These are phyloP conservation scores for Cyprichromis sp. DNA, from an alignment of 2,113 vertebrate species.

Conservation along the genomic window DNA sequence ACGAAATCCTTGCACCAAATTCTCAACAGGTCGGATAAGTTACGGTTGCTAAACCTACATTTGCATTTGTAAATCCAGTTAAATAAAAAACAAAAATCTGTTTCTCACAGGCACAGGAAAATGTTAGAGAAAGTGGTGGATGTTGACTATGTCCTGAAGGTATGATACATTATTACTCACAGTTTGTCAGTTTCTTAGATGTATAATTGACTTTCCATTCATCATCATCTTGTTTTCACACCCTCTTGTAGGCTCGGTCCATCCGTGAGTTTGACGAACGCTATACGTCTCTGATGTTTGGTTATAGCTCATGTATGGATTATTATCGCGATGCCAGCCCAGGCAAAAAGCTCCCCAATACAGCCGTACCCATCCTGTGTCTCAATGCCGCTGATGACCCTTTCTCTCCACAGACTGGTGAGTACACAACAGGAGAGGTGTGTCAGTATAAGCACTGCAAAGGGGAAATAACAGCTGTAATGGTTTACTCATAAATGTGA, in stretches of 20 bases:
- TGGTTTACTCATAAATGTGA: background rate
- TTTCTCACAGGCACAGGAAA: conserved; percentile 65
- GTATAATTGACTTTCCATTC: background rate
- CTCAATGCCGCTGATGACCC: conserved; percentile 81
- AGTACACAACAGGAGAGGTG: background rate
- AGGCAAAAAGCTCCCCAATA: conserved; percentile 61
- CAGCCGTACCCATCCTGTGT: conserved; percentile 73
- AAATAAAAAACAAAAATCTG: accelerated
- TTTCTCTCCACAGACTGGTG: conserved; percentile 73
- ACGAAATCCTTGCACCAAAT: accelerated
- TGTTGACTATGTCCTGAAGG: conserved; percentile 75
- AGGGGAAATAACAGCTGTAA: too few relatives aligned
- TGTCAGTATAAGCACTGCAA: too few relatives aligned
- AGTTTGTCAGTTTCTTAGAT: accelerated
- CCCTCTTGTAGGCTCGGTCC: conserved; percentile 60
- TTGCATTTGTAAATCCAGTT: background rate
- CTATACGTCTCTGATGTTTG: conserved; percentile 73
- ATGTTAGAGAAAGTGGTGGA: conserved; percentile 72
- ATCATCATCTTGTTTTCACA: accelerated
- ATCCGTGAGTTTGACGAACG: conserved; percentile 79
- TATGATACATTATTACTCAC: background rate
- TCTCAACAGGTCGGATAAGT: conserved; percentile 41
- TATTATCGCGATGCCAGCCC: conserved; percentile 78
- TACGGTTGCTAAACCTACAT: too few relatives aligned
- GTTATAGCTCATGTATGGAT: conserved; percentile 69